phyloP scores from a whole-genome alignment of 2,113 vertebrate species.

The Microcebus lehilahytsara region DNA sequence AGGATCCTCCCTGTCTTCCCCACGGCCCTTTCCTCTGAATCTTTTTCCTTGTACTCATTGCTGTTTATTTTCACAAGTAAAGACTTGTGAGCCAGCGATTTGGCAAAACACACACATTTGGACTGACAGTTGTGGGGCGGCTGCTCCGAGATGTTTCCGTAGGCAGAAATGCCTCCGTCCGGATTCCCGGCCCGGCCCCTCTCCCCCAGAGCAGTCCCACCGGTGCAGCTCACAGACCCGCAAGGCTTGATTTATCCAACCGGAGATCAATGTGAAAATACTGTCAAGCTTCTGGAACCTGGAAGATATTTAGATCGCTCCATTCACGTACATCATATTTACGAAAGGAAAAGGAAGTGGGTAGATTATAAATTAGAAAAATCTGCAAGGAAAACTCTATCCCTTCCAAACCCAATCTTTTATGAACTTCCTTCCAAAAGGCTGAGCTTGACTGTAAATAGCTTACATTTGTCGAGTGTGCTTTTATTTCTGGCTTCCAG shows the following conservation, averaged over 20 bases:
- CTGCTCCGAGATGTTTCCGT: constrained; percentile 66
- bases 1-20: neutral
- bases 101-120: constrained; percentile 64
- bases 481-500: constrained; percentile 12
- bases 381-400: constrained; percentile 36
- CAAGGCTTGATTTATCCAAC: constrained; percentile 75
- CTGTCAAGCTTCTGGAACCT: constrained; percentile 74
- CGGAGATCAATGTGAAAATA: constrained; percentile 72
- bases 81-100: constrained; percentile 72
- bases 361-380: constrained; percentile 73
- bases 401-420: constrained; percentile 45
- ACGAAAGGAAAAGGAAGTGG: constrained; percentile 64
- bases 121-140: constrained; percentile 67
- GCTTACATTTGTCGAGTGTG: neutral
- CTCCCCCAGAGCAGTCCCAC: neutral
- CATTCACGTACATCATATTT: constrained; percentile 36
- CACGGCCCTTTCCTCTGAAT: neutral
- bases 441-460: constrained; percentile 30
- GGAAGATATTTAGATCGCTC: constrained; percentile 61
- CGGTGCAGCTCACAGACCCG: constrained; percentile 16
- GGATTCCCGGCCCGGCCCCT: constrained; percentile 3
- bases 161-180: constrained; percentile 56
- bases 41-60: neutral
- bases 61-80: constrained; percentile 57
- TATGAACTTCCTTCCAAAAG: constrained; percentile 47